These are phyloP conservation scores for Drosophila sordidapex DNA, from an alignment of 2,888 invertebrate species.

Conservation along the genomic window DNA sequence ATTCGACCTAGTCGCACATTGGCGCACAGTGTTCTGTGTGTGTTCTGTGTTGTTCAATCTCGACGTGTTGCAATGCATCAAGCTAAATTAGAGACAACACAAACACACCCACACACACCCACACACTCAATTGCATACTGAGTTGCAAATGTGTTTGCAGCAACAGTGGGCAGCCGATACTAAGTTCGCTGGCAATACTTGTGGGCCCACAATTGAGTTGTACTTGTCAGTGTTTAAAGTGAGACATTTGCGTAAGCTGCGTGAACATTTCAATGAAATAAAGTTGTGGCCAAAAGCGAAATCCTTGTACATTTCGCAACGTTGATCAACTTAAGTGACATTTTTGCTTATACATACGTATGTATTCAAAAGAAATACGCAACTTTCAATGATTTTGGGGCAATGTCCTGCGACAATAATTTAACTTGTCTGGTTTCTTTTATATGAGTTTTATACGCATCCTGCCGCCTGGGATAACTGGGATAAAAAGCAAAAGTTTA, in stretches of 20 bases:
- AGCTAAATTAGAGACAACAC: conserved; percentile 42
- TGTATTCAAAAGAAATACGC: conserved; percentile 6
- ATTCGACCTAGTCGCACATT: conserved; percentile 3
- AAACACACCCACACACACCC: neutral
- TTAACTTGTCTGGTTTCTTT: conserved; percentile 46
- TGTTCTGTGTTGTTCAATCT: neutral
- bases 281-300: conserved; percentile 34
- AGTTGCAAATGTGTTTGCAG: conserved; percentile 1
- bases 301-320: conserved; percentile 18
- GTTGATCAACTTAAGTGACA: conserved; percentile 42
- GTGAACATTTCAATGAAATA: conserved; percentile 64
- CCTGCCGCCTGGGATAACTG: conserved; percentile 28
- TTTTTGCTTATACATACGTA: neutral
- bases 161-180: conserved; percentile 17
- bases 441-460: conserved; percentile 27
- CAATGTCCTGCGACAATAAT: conserved; percentile 49
- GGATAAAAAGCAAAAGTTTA: conserved; percentile 49
- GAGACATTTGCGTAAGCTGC: conserved; percentile 43
- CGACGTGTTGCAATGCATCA: conserved; percentile 18
- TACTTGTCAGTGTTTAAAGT: conserved; percentile 16
- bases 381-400: conserved; percentile 46
- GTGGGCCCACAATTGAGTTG: conserved; percentile 14
- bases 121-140: neutral
- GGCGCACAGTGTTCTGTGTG: neutral
- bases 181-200: conserved; percentile 34